These are phyloP conservation scores for Copidosoma aretas DNA, from an alignment of 2,888 invertebrate genomes.

Conservation along the genomic window DNA sequence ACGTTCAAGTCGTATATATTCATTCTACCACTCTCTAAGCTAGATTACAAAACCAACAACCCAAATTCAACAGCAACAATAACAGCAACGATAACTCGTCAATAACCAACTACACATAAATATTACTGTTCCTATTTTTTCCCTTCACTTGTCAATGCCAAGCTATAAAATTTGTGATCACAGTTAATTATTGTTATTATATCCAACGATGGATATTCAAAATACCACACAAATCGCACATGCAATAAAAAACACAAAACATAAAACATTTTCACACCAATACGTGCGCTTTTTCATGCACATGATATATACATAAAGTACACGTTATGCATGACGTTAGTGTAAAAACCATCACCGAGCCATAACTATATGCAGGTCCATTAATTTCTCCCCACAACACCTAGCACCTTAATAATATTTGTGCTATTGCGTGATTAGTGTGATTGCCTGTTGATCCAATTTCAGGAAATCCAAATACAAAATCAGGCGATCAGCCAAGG, in stretches of 20 bases:
- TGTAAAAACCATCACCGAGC: slow-evolving; percentile 16
- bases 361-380: background rate
- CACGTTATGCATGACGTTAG: background rate
- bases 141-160: too few relatives aligned
- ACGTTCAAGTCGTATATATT: background rate
- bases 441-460: too few relatives aligned
- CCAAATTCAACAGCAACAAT: background rate
- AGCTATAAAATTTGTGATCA: background rate
- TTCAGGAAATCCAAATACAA: too few relatives aligned
- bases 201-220: background rate
- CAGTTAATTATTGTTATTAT: background rate
- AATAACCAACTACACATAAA: slow-evolving; percentile 17
- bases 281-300: slow-evolving; percentile 19
- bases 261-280: background rate
- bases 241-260: slow-evolving; percentile 10
- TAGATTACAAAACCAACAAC: background rate
- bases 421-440: too few relatives aligned
- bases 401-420: too few relatives aligned
- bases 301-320: background rate
- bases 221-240: slow-evolving; percentile 6
- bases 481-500: too few relatives aligned
- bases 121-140: background rate
- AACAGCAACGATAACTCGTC: slow-evolving; percentile 20
- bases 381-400: too few relatives aligned
- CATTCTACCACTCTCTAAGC: slow-evolving; percentile 32